Conservation (phyloP, 2,797 vertebrate species). For the Masticophis lateralis region DNA sequence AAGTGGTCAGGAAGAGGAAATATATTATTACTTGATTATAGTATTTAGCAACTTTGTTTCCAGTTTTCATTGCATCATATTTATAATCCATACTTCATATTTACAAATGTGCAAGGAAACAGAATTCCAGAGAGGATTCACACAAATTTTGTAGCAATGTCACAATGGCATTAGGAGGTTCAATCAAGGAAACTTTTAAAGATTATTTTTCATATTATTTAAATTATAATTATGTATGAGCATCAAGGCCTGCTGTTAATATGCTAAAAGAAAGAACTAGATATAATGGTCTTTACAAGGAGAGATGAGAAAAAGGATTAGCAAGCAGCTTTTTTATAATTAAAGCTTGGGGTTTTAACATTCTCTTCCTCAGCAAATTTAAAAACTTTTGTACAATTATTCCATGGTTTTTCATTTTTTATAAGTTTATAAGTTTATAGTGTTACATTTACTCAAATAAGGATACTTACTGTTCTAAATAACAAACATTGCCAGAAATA, state of each 20-base stretch:
- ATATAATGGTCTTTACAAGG: slow-evolving; percentile 21
- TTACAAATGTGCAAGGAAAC: not conserved
- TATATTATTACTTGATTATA: not conserved
- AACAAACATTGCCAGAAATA: not conserved
- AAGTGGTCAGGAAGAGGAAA: not conserved
- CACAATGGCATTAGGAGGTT: not conserved
- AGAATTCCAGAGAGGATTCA: not conserved
- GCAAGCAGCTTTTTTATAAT: not conserved
- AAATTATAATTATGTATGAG: slow-evolving; percentile 25
- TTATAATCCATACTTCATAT: not conserved
- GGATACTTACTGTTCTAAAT: not conserved
- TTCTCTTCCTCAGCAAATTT: slow-evolving; percentile 4
- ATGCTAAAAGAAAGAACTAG: slow-evolving; percentile 19
- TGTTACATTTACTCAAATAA: not conserved
- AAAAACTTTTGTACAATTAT: not conserved
- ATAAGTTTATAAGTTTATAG: not conserved
- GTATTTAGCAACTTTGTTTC: not conserved
- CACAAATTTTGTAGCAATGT: not conserved
- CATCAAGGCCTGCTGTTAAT: slow-evolving; percentile 6
- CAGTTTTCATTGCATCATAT: not conserved
- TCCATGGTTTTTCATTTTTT: not conserved
- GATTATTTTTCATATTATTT: not conserved
- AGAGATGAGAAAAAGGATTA: not conserved
- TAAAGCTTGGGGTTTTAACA: not conserved
- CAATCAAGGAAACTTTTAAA: slow-evolving; percentile 24